A percentile compares a stretch with the other conserved stretches of the same genome.
These are phyloP conservation scores for Catagonus wagneri DNA, from an alignment of 2,113 vertebrate genomes.

Conservation along the genomic window DNA sequence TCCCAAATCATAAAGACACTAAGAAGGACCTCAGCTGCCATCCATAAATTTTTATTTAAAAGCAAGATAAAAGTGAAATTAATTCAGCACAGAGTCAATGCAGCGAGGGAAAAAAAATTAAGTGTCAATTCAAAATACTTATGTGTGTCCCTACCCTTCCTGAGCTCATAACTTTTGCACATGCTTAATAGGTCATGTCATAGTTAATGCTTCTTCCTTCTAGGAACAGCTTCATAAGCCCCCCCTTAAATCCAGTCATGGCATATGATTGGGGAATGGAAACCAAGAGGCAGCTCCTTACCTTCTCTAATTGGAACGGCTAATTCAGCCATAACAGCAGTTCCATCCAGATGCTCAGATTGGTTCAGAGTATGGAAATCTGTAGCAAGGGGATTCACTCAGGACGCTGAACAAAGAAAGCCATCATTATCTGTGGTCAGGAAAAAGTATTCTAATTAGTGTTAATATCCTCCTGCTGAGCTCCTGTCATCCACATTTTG, in stretches of 20 bases:
- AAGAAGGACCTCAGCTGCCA: slow-evolving; percentile 85
- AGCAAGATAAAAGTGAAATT: slow-evolving; percentile 78
- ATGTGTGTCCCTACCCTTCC: slow-evolving; percentile 74
- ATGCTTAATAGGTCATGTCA: slow-evolving; percentile 85
- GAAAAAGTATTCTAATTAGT: slow-evolving; percentile 82
- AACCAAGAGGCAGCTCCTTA: slow-evolving; percentile 69
- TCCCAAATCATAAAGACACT: slow-evolving; percentile 85
- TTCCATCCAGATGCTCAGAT: slow-evolving; percentile 84
- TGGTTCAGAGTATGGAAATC: slow-evolving; percentile 83
- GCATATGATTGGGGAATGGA: slow-evolving; percentile 82
- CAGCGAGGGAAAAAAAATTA: slow-evolving; percentile 12
- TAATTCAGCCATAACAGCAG: slow-evolving; percentile 84
- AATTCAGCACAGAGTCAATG: slow-evolving; percentile 83
- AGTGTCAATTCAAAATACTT: slow-evolving; percentile 80
- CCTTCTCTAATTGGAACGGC: slow-evolving; percentile 85
- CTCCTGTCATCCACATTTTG: slow-evolving; percentile 71
- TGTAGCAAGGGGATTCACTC: slow-evolving; percentile 75
- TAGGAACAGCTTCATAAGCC: slow-evolving; percentile 83
- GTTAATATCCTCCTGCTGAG: slow-evolving; percentile 75
- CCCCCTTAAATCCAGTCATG: slow-evolving; percentile 84
- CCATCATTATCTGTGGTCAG: slow-evolving; percentile 83
- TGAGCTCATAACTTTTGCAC: slow-evolving; percentile 82
- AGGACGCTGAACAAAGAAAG: slow-evolving; percentile 81
- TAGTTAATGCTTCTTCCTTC: slow-evolving; percentile 84
- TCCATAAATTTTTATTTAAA: slow-evolving; percentile 87